phyloP scores from a whole-genome alignment of 2,888 invertebrate genomes.

The Harpalus rubripes region DNA sequence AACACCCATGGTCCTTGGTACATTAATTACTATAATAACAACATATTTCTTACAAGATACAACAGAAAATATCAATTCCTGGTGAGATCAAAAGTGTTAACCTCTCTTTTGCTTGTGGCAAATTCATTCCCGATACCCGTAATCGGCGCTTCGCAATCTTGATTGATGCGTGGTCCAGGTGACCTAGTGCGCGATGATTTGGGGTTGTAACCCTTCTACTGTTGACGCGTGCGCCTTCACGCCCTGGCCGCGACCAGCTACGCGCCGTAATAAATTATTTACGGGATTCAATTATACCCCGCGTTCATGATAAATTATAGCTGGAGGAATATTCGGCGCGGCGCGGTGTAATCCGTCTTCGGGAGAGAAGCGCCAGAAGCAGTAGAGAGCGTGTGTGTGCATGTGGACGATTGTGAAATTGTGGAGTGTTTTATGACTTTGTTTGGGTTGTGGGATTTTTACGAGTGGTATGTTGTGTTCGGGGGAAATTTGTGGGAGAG shows the following conservation, averaged over 20 bases:
- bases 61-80: too few species aligned
- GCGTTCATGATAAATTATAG: constrained; percentile 46
- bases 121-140: not conserved
- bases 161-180: not conserved
- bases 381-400: not conserved
- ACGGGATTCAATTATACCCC: constrained; percentile 52
- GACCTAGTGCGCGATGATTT: constrained; percentile 1
- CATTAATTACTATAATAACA: too few species aligned
- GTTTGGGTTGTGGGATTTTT: not conserved
- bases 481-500: not conserved
- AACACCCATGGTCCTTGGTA: too few species aligned
- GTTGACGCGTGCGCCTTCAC: constrained; percentile 35
- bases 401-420: constrained; percentile 17
- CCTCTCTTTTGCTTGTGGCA: not conserved
- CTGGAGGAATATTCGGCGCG: constrained; percentile 35
- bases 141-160: not conserved
- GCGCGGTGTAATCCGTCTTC: constrained; percentile 36
- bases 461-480: not conserved
- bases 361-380: not conserved
- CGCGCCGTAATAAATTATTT: constrained; percentile 45
- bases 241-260: not conserved
- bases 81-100: too few species aligned
- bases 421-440: constrained; percentile 7
- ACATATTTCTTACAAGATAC: too few species aligned
- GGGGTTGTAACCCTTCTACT: not conserved